Percentiles rank a stretch among this genome's conserved stretches.
Evolutionary conservation across 1,140 invertebrate species (phyloP).

Genomic region (Bombus waltoni): DNA sequence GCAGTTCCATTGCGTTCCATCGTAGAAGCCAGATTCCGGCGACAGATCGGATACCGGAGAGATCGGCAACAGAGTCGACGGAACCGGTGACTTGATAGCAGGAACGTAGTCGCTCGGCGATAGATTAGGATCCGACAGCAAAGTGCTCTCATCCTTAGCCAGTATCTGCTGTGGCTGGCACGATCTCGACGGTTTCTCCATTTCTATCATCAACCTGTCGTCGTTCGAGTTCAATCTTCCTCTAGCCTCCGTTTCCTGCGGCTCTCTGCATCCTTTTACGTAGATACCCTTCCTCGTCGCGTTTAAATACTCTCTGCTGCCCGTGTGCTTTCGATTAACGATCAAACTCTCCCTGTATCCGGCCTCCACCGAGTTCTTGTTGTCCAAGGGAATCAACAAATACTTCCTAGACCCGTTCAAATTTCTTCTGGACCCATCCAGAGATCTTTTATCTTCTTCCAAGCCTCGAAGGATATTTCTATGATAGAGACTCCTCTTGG

Average conservation of each 20-base stretch:
- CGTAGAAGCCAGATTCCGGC: conserved; percentile 71
- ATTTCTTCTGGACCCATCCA: conserved; percentile 60
- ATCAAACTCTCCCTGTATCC: conserved; percentile 53
- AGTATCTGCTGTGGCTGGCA: neutral
- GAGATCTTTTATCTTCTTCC: conserved; percentile 61
- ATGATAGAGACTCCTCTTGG: conserved; percentile 55
- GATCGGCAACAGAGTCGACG: neutral
- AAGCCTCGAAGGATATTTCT: conserved; percentile 43
- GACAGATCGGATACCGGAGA: conserved; percentile 59
- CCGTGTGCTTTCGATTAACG: conserved; percentile 58
- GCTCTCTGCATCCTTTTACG: conserved; percentile 50
- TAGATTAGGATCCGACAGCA: conserved; percentile 20
- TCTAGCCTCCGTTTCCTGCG: conserved; percentile 26
- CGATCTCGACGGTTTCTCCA: conserved; percentile 1
- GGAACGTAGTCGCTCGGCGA: conserved; percentile 12
- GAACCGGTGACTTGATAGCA: neutral
- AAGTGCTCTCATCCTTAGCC: neutral
- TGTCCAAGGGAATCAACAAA: conserved; percentile 61
- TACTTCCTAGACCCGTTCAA: conserved; percentile 62
- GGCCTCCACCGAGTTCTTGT: conserved; percentile 30
- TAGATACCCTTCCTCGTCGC: conserved; percentile 30
- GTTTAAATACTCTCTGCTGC: conserved; percentile 64
- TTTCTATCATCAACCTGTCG: conserved; percentile 34
- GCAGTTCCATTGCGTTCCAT: conserved; percentile 55
- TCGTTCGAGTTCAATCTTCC: conserved; percentile 37